Conservation (phyloP, 1,140 invertebrate species). For the Cardiocondyla obscurior region DNA sequence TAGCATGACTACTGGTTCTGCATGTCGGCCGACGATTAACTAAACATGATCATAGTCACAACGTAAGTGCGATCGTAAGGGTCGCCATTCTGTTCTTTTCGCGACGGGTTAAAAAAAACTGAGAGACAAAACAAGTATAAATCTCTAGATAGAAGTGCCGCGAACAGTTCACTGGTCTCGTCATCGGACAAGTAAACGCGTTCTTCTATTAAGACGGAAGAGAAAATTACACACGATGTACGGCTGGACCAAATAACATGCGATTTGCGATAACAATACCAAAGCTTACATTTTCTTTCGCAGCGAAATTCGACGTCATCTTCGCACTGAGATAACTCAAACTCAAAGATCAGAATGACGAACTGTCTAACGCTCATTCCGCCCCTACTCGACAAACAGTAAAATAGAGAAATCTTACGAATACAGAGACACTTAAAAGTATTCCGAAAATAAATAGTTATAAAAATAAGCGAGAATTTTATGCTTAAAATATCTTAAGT, state of each 20-base stretch:
- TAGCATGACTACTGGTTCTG: background rate
- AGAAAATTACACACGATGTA: slow-evolving; percentile 10
- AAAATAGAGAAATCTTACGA: slow-evolving; percentile 63
- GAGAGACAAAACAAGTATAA: background rate
- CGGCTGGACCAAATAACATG: background rate
- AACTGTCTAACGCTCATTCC: slow-evolving; percentile 39
- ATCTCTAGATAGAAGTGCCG: background rate
- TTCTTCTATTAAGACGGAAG: slow-evolving; percentile 12
- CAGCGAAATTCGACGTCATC: background rate
- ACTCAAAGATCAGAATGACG: slow-evolving; percentile 5
- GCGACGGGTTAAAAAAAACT: background rate
- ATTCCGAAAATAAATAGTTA: slow-evolving; percentile 83
- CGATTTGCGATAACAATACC: background rate
- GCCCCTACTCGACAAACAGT: slow-evolving; percentile 51
- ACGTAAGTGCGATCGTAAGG: background rate
- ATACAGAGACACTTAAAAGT: slow-evolving; percentile 71
- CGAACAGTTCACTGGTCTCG: slow-evolving; percentile 1
- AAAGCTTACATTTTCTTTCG: background rate
- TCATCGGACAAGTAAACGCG: background rate
- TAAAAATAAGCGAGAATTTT: slow-evolving; percentile 83
- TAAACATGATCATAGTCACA: slow-evolving; percentile 14
- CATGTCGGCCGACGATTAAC: slow-evolving; percentile 19
- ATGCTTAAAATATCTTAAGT: slow-evolving; percentile 79
- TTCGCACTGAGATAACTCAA: background rate
- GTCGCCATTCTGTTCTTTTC: slow-evolving; percentile 20